phyloP scores from a whole-genome alignment of 2,888 invertebrate genomes.

The Dinocampus coccinellae region DNA sequence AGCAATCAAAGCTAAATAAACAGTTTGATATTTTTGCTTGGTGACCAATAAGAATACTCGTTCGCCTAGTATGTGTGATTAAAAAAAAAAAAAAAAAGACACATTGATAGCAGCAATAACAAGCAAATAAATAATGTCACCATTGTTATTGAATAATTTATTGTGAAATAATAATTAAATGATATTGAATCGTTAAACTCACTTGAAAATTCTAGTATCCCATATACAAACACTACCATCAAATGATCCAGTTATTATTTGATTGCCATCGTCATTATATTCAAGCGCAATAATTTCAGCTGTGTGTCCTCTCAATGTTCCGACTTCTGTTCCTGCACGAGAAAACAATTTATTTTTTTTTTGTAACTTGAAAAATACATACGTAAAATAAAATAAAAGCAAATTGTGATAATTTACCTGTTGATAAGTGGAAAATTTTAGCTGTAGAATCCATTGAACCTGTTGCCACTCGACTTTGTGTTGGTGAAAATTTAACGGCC shows the following conservation, averaged over 20 bases:
- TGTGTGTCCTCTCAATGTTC: conserved; percentile 77
- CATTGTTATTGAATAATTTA: not conserved
- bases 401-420: conserved; percentile 71
- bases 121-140: not conserved
- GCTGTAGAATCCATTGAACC: conserved; percentile 84
- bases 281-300: conserved; percentile 83
- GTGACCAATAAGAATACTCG: conserved; percentile 75
- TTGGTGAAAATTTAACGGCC: conserved; percentile 78
- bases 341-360: not conserved
- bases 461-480: conserved; percentile 76
- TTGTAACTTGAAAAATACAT: not conserved
- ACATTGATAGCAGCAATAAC: not conserved
- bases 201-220: conserved; percentile 79
- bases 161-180: not conserved
- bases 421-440: conserved; percentile 78
- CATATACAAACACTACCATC: conserved; percentile 82
- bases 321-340: conserved; percentile 73
- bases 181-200: conserved; percentile 41
- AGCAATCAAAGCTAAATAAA: conserved; percentile 78
- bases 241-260: conserved; percentile 84
- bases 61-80: no score
- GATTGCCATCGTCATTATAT: conserved; percentile 78
- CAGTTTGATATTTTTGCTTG: conserved; percentile 79
- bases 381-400: not conserved
- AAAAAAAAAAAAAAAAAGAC: conserved; percentile 22